phyloP scores from a whole-genome alignment of 2,888 invertebrate genomes.

The Apotomis betuletana region DNA sequence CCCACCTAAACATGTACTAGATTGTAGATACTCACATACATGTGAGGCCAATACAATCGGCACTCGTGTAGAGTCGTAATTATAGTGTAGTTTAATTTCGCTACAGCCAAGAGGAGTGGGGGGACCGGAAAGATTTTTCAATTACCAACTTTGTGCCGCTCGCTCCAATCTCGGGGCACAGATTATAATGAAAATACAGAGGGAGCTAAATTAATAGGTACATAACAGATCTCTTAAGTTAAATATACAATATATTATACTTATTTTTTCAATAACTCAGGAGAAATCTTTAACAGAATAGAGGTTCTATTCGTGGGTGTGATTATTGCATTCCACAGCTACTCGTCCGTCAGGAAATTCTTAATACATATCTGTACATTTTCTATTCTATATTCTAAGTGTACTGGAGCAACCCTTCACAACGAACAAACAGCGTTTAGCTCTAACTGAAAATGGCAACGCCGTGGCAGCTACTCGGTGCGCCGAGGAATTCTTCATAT shows the following conservation, averaged over 20 bases:
- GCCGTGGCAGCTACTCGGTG: constrained; percentile 55
- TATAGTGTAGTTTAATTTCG: constrained; percentile 49
- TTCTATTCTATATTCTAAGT: constrained; percentile 3
- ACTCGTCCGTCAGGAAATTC: neutral
- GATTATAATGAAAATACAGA: constrained; percentile 47
- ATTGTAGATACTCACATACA: constrained; percentile 1
- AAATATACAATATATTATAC: no score
- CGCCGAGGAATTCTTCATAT: constrained; percentile 78
- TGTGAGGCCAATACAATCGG: constrained; percentile 32
- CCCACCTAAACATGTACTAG: neutral
- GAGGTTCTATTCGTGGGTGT: no score
- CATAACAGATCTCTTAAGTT: no score
- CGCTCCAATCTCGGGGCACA: constrained; percentile 68
- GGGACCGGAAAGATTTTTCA: constrained; percentile 75
- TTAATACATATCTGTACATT: constrained; percentile 70
- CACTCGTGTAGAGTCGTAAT: constrained; percentile 50
- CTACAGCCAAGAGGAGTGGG: constrained; percentile 40
- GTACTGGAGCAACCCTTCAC: neutral
- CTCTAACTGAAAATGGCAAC: constrained; percentile 8
- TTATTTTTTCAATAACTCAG: no score
- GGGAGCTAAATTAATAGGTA: neutral
- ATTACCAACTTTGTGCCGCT: constrained; percentile 79
- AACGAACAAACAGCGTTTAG: neutral
- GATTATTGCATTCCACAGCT: neutral
- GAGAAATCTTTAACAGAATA: no score